Percentiles rank a stretch among this genome's conserved stretches.
Conservation (phyloP, 2,888 invertebrate species). For the Hirtodrosophila cameraria region DNA sequence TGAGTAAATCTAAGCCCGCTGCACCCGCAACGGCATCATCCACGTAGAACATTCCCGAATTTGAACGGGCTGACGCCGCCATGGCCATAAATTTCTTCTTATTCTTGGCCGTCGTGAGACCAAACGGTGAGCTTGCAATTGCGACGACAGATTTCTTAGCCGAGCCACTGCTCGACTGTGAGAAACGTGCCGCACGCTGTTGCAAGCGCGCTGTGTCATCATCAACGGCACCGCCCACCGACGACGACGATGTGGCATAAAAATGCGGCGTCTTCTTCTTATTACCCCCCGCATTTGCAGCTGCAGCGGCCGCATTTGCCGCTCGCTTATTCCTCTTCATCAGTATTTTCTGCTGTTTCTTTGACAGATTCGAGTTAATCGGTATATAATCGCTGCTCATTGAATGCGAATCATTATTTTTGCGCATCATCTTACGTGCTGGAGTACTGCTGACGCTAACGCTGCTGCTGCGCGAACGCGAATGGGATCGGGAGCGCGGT, state of each 20-base stretch:
- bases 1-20: constrained; percentile 91
- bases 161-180: constrained; percentile 68
- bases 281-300: constrained; percentile 9
- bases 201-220: constrained; percentile 92
- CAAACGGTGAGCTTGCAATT: constrained; percentile 79
- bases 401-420: constrained; percentile 85
- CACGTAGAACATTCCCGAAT: constrained; percentile 85
- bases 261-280: constrained; percentile 86
- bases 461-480: constrained; percentile 80
- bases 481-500: constrained; percentile 66
- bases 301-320: constrained; percentile 51
- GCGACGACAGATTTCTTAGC: constrained; percentile 79
- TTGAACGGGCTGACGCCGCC: constrained; percentile 24
- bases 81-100: constrained; percentile 61
- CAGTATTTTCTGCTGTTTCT: constrained; percentile 83
- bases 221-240: constrained; percentile 88
- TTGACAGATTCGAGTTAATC: constrained; percentile 71
- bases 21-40: constrained; percentile 85
- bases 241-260: constrained; percentile 86
- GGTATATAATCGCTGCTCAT: constrained; percentile 75
- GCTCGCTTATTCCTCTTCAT: constrained; percentile 81
- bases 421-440: constrained; percentile 60
- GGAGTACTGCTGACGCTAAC: constrained; percentile 53
- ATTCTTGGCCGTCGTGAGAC: constrained; percentile 67
- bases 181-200: constrained; percentile 95